Evolutionary conservation across 2,113 vertebrate genomes (phyloP).

Genomic region (Esox niger): DNA sequence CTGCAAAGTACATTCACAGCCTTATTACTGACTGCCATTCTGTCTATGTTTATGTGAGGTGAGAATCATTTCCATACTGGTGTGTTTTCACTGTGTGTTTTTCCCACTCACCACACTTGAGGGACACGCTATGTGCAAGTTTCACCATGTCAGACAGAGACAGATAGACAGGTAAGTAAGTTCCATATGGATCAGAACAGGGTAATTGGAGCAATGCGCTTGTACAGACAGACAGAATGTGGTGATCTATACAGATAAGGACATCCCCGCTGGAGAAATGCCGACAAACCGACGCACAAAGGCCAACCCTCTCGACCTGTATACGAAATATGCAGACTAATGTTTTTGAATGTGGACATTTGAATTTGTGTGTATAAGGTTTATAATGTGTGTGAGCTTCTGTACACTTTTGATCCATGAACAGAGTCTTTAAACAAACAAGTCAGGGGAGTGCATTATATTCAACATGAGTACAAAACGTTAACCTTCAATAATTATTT

Average conservation of each 20-base stretch:
- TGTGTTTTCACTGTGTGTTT: conserved; percentile 28
- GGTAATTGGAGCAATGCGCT: conserved; percentile 33
- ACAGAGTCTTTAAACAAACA: no score
- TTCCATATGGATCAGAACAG: conserved; percentile 33
- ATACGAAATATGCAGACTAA: background rate
- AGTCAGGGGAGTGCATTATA: no score
- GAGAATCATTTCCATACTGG: background rate
- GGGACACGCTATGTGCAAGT: conserved; percentile 42
- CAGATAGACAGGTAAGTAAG: conserved; percentile 38
- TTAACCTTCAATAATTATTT: no score
- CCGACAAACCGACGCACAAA: background rate
- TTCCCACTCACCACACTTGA: conserved; percentile 30
- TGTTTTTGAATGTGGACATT: conserved; percentile 24
- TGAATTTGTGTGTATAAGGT: conserved; percentile 8
- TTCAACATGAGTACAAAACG: no score
- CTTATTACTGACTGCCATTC: background rate
- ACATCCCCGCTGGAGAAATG: background rate
- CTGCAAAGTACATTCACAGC: background rate
- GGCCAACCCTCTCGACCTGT: background rate
- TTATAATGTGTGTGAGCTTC: no score
- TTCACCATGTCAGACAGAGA: no score
- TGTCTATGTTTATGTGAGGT: background rate
- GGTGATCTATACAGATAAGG: no score
- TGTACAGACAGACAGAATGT: conserved; percentile 1
- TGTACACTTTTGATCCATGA: no score